These are phyloP conservation scores for Channa maculata DNA, from an alignment of 2,113 vertebrate species.

Conservation along the genomic window DNA sequence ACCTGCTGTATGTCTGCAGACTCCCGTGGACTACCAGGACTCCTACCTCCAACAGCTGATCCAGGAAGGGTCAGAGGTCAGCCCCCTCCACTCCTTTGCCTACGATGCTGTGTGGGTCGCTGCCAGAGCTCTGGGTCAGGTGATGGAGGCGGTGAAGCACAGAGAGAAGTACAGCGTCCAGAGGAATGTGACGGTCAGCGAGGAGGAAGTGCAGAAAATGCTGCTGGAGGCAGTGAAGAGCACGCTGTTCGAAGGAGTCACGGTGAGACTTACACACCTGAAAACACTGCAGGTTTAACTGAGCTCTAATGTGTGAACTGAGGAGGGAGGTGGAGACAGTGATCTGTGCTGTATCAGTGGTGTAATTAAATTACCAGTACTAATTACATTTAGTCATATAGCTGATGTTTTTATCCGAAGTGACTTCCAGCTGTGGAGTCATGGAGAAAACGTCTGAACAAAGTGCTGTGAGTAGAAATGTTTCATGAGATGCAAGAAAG, in stretches of 20 bases:
- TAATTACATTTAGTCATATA: no score
- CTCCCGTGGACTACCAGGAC: conserved; percentile 89
- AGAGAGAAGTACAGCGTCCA: conserved; percentile 83
- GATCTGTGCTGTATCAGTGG: no score
- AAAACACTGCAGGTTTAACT: background rate
- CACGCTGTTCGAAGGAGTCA: conserved; percentile 92
- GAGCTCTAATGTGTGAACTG: no score
- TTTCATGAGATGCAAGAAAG: no score
- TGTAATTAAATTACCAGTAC: no score
- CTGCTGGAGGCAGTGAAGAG: conserved; percentile 90
- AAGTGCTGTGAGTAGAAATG: no score
- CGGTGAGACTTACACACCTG: conserved; percentile 82
- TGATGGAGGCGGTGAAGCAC: conserved; percentile 85
- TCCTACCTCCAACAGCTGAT: conserved; percentile 86
- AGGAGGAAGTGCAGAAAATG: conserved; percentile 85
- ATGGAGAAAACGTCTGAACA: no score
- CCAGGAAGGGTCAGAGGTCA: conserved; percentile 80
- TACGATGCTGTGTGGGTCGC: conserved; percentile 96
- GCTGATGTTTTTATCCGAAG: no score
- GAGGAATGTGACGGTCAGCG: conserved; percentile 86
- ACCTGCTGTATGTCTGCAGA: conserved; percentile 77
- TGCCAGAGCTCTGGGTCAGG: conserved; percentile 86
- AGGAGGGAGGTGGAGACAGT: no score
- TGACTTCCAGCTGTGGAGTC: no score
- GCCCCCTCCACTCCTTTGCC: conserved; percentile 90